Evolutionary conservation across 2,888 invertebrate species (phyloP), one percentile per base, ranked within the genome.

Genomic region (Trachelus iudaicus): DNA sequence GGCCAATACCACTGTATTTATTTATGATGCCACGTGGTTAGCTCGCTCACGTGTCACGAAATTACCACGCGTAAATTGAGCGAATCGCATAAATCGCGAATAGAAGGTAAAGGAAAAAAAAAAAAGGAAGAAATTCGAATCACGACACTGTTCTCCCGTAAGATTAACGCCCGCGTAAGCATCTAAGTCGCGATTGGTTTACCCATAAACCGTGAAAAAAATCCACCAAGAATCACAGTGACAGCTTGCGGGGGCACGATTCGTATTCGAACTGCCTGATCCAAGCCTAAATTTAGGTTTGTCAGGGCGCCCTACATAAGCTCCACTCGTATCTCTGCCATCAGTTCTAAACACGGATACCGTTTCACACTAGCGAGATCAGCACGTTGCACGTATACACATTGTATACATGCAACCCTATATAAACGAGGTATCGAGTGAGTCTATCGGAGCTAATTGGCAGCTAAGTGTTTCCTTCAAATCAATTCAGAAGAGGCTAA

Each of bases 241-340:
- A 69, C 76, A 71, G 69, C 77, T 74, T 34, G 74, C 74, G 35
- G 74, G 74, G 74, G 34, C 74, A 74, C 86, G 71, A 71, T 71
- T 71, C 71, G 71, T 71, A 33, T 71, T 71, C 31, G 85, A 84
- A 88, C 86, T 86, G 85, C 82, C 84, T 82, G 83, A 83, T 84
- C 85, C 85, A 85, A 83, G 82, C 85, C 87, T 89, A 88, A 88
- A 87, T 87, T 88, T 88, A 88, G 85, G 83, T 82, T 86, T 86
- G 85, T 86, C 84, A 85, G 80, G 82, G 83, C 83, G 89, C 75
- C 85, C 89, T 84, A 88, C 87, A 89, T 88, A 84, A 86, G 84
- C 83, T 83, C 82, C 76, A 73, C 80, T 31, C 73, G 35, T 71
- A 71, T 76, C 40, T 77, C 75, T n/a, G 56, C 73, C 76, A 73